Evolutionary conservation across 2,113 vertebrate species (phyloP), one percentile per base, ranked within the genome.

Genomic region (Zingel zingel): DNA sequence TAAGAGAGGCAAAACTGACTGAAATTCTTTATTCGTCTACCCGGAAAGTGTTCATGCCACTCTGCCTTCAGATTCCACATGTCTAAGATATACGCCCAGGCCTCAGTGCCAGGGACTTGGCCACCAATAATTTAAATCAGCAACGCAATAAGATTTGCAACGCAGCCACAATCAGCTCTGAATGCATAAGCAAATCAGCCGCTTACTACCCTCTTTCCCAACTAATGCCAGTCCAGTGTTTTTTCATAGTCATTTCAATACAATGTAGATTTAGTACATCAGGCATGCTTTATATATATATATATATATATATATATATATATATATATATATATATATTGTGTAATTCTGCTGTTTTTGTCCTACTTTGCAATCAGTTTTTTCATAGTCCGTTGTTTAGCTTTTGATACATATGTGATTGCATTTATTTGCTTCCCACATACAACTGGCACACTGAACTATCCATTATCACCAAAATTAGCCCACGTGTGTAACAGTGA

Each of bases 11-110:
- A 75, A 89, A 91, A 86, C 84, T 57, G 86, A 88, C 82, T 85
- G 88, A 88, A 77, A 88, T 81, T 84, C 86, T 90, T 86, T 80
- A 87, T 77, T 74, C 45, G 61, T 83, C 79, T 82, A 85, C 64
- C 87, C 72, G n/a, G 78, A 56, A 71, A 85, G 65, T 30, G 74
- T 76, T 90, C 68, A 85, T 92, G 76, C 86, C 86, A 90, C 91
- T 86, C 79, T 77, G 67, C 80, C 92, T 93, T 93, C 91, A 94
- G 88, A 93, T 95, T 95, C 93, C 91, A 91, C 93, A 93, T 39
- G 79, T 92, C 83, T 85, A 79, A 91, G 91, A 93, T 90, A 85
- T 80, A 90, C 71, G 78, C 82, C 77, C 77, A n/a, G 85, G 74
- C 72, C 51, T 78, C 50, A 18, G 56, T 85, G 91, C 83, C 92